These are phyloP conservation scores for Drosophila nannoptera DNA, from an alignment of 1,140 invertebrate genomes.

Conservation along the genomic window DNA sequence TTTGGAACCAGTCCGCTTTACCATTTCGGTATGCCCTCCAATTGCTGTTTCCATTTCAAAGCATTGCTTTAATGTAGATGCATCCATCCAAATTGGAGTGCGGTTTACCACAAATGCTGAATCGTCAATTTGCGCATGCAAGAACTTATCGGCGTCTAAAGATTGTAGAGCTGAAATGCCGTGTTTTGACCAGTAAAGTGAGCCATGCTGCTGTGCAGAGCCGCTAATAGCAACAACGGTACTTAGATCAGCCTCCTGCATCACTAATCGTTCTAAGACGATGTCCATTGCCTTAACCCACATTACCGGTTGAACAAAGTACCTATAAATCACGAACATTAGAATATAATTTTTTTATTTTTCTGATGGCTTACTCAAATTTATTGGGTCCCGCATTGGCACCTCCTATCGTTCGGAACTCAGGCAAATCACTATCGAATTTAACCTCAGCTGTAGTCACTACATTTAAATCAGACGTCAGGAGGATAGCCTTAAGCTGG, in stretches of 20 bases:
- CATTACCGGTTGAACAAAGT: slow-evolving; percentile 89
- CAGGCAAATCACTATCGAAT: slow-evolving; percentile 93
- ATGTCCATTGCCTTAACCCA: slow-evolving; percentile 98
- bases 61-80: slow-evolving; percentile 91
- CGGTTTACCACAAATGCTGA: slow-evolving; percentile 87
- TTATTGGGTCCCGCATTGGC: slow-evolving; percentile 63
- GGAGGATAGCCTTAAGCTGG: slow-evolving; percentile 93
- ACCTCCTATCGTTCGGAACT: slow-evolving; percentile 82
- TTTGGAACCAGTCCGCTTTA: slow-evolving; percentile 92
- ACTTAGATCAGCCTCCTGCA: slow-evolving; percentile 90
- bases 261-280: slow-evolving; percentile 90
- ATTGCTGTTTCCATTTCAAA: slow-evolving; percentile 87
- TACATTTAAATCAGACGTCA: slow-evolving; percentile 87
- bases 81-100: slow-evolving; percentile 98
- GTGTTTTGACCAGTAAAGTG: slow-evolving; percentile 94
- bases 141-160: slow-evolving; percentile 86
- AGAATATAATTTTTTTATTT: neutral
- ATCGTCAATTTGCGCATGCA: slow-evolving; percentile 89
- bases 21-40: slow-evolving; percentile 90
- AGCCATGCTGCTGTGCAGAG: slow-evolving; percentile 97
- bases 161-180: slow-evolving; percentile 83
- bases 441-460: slow-evolving; percentile 89
- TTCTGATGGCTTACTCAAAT: slow-evolving; percentile 81
- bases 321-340: slow-evolving; percentile 29
- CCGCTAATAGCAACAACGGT: slow-evolving; percentile 92